Percentiles rank a stretch among this genome's conserved stretches.
Evolutionary conservation across 2,888 invertebrate species (phyloP).

Genomic region (Himalopsyche anomala): DNA sequence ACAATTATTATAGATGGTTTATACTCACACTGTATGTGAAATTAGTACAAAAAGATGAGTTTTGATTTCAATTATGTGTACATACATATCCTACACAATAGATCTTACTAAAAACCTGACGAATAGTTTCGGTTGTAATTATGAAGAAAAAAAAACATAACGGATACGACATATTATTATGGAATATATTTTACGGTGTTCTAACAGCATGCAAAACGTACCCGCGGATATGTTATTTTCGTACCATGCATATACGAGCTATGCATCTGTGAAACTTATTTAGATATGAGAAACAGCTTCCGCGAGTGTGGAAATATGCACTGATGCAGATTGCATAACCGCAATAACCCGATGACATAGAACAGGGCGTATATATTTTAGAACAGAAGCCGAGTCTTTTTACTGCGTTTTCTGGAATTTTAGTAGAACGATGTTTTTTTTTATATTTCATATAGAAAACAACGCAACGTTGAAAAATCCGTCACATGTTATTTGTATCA

Average conservation of each 20-base stretch:
- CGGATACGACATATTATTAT: neutral
- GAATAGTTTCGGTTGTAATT: no score
- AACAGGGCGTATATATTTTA: neutral
- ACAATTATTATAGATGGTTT: no score
- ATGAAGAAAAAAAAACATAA: no score
- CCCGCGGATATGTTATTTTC: neutral
- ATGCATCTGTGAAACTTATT: slow-evolving; percentile 13
- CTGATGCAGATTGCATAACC: slow-evolving; percentile 32
- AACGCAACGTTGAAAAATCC: no score
- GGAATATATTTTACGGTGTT: neutral
- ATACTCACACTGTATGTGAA: no score
- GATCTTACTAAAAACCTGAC: no score
- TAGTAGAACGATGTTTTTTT: no score
- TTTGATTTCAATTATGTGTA: no score
- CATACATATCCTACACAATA: no score
- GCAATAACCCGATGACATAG: slow-evolving; percentile 31
- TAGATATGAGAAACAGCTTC: slow-evolving; percentile 15
- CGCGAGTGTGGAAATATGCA: slow-evolving; percentile 5
- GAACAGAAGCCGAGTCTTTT: neutral
- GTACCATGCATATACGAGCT: neutral
- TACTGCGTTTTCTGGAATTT: neutral
- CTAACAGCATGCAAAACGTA: neutral
- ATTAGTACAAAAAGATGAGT: no score
- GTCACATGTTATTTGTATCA: no score
- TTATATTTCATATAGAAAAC: no score